These are phyloP conservation scores for Epistrophe eligans DNA, from an alignment of 2,888 invertebrate species.

Conservation along the genomic window DNA sequence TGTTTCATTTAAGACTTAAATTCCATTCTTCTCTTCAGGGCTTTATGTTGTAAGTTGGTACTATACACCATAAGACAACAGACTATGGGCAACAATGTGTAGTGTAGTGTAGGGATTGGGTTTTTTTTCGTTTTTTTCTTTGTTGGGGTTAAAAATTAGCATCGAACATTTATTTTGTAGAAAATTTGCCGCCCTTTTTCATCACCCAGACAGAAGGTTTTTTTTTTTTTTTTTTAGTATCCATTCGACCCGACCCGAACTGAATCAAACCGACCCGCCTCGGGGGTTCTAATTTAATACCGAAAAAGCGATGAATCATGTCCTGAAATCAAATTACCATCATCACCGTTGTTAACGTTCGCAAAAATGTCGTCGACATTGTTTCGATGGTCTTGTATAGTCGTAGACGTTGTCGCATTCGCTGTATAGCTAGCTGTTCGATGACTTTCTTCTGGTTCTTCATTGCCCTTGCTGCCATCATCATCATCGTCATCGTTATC, in stretches of 20 bases:
- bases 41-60: conserved; percentile 5
- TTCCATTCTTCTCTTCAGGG: background rate
- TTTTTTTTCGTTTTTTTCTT: conserved; percentile 22
- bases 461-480: conserved; percentile 35
- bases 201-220: conserved; percentile 17
- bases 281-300: conserved; percentile 61
- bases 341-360: conserved; percentile 69
- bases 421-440: no score
- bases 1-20: conserved; percentile 42
- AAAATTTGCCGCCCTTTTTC: conserved; percentile 43
- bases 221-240: background rate
- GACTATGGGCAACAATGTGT: conserved; percentile 8
- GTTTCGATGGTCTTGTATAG: conserved; percentile 62
- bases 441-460: conserved; percentile 30
- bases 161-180: conserved; percentile 60
- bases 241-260: background rate
- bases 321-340: conserved; percentile 74
- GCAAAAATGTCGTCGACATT: conserved; percentile 67
- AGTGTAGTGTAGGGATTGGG: conserved; percentile 39
- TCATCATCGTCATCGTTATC: conserved; percentile 35
- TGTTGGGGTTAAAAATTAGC: conserved; percentile 65
- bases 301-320: conserved; percentile 75
- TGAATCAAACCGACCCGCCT: background rate
- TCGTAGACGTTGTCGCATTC: background rate
- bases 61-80: conserved; percentile 23